Conservation (phyloP, 2,113 vertebrate species). For the Tricholaema leucomelas region DNA sequence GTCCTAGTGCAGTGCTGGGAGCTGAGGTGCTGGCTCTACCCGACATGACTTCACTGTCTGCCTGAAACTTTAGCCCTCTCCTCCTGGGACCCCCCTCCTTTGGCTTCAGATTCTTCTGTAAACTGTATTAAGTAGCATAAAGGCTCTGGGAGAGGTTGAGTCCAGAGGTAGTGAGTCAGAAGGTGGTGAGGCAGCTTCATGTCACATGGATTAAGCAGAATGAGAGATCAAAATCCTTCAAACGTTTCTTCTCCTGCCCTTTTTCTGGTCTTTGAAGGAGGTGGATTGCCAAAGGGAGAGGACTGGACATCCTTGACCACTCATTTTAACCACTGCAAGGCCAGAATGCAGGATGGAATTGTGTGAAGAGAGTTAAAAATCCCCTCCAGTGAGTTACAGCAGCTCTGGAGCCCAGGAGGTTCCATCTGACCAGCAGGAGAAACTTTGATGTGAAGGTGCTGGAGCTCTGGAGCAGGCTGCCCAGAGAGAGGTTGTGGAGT, state of each 20-base stretch:
- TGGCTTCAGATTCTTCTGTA: neutral
- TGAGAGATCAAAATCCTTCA: neutral
- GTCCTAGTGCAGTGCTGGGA: neutral
- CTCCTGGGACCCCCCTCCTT: neutral
- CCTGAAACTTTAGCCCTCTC: constrained; percentile 32
- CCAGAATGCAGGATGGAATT: neutral
- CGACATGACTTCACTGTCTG: constrained; percentile 33
- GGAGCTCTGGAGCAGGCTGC: too few species aligned
- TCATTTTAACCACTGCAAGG: neutral
- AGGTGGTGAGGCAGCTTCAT: neutral
- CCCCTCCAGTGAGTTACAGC: neutral
- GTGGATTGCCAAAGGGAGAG: neutral
- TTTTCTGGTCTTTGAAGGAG: neutral
- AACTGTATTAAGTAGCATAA: neutral
- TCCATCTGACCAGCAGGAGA: neutral
- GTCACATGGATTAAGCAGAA: neutral
- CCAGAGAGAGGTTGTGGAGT: too few species aligned
- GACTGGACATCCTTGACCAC: accelerated
- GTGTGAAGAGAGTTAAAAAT: neutral
- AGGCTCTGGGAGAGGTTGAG: neutral
- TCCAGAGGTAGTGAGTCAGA: neutral
- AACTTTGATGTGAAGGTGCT: too few species aligned
- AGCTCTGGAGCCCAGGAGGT: too few species aligned
- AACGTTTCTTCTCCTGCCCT: neutral
- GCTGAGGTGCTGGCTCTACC: neutral